Conservation (phyloP, 2,888 invertebrate genomes). For the Byasa hedistus region DNA sequence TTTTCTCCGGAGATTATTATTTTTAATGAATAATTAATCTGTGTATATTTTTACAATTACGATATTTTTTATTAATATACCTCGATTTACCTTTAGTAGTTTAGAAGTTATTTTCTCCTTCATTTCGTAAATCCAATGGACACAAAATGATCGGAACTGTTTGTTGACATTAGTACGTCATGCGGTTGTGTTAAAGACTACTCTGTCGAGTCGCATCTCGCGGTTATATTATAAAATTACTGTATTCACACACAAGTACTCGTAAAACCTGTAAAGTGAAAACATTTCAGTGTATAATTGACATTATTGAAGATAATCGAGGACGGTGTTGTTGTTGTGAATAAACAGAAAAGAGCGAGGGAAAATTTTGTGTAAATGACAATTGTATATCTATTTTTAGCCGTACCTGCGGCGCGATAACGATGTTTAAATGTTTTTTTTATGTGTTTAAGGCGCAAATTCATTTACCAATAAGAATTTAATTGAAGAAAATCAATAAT, state of each 20-base stretch:
- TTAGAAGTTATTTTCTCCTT: conserved; percentile 9
- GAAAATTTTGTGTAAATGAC: conserved; percentile 69
- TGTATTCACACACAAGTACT: conserved; percentile 43
- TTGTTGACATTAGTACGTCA: conserved; percentile 57
- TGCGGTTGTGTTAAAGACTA: conserved; percentile 63
- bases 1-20: not conserved
- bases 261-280: conserved; percentile 44
- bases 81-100: not conserved
- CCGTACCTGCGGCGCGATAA: conserved; percentile 57
- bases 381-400: conserved; percentile 72
- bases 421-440: conserved; percentile 48
- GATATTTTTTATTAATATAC: not conserved
- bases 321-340: conserved; percentile 48
- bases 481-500: conserved; percentile 17
- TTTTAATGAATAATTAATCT: not conserved
- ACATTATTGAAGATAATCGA: conserved; percentile 41
- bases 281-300: conserved; percentile 46
- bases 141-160: conserved; percentile 39
- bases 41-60: conserved; percentile 5
- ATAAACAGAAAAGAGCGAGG: conserved; percentile 67
- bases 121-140: conserved; percentile 29
- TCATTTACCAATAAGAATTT: conserved; percentile 4
- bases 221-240: conserved; percentile 50
- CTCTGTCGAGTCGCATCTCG: conserved; percentile 62
- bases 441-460: conserved; percentile 34